Base-by-base conservation (phyloP, 2,797 vertebrate species). In the Acipenser oxyrinchus region DNA sequence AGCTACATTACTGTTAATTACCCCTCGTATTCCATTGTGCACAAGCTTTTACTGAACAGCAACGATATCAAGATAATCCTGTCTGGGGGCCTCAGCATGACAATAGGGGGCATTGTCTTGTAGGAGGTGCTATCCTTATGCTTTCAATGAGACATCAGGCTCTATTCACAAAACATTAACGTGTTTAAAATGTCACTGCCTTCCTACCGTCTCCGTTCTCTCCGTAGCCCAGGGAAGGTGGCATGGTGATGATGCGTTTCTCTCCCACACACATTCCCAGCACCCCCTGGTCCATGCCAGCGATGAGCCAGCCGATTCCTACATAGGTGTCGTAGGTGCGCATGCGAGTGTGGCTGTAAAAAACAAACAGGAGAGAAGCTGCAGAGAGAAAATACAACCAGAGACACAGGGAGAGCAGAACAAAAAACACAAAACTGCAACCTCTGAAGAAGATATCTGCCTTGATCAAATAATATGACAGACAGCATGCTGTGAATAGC, bases 251-350 rank as follows among this genome's bases (percentile, higher is more conserved):
- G 70, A 93, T 86, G 23, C 96, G 93, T 68, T 87, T 94, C 79
- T 99, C 96, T 69, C 95, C 95, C 0, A 99, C 86, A 0, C 95
- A 99, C 95, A 98, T 99, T 63, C 94, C 97, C 84, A 99, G 72
- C 72, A 99, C 93, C 6, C 97, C 95, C 77, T 93, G 93, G 73
- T 99, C 97, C 97, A 99, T 98, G 4, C 96, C 97, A 0, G 96
- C 91, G 55, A 99, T 99, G 75, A 99, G 88, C 97, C 97, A 99
- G 6, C 96, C 96, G n/a, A 99, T 99, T 49, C 95, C 97, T 57
- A 99, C 94, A 0, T 99, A 99, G 0, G 97, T 99, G 78, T 99
- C 94, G 0, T 97, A 98, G 0, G 96, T 98, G 48, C 90, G 88
- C 93, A 97, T 93, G 49, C 95, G 93, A 69, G 95, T 99, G 74